Evolutionary conservation across 2,888 invertebrate species (phyloP).

Genomic region (Homarus gammarus): DNA sequence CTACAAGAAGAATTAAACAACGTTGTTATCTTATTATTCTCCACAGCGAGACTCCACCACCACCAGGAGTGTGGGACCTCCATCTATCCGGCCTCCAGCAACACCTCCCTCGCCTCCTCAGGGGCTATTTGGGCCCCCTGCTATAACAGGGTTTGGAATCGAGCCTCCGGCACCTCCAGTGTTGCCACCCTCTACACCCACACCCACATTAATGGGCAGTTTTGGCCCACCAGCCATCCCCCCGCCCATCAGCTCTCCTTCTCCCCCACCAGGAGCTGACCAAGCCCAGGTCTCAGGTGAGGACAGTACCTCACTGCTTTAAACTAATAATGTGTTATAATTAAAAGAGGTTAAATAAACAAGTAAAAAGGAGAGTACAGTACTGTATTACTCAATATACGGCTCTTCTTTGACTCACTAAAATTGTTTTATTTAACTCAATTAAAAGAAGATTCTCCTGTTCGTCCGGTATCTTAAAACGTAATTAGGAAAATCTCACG

Average conservation of each 20-base stretch:
- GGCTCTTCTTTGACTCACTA: too few relatives aligned
- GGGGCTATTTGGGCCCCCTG: neutral
- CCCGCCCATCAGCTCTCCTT: constrained; percentile 46
- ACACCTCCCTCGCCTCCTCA: neutral
- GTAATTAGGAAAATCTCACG: too few relatives aligned
- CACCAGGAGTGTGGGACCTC: neutral
- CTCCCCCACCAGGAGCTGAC: constrained; percentile 66
- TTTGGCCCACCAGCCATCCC: constrained; percentile 55
- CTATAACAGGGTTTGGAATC: neutral
- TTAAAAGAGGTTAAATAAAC: too few relatives aligned
- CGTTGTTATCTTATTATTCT: too few relatives aligned
- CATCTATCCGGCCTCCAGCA: constrained; percentile 16
- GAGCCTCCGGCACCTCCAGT: constrained; percentile 36
- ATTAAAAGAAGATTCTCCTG: too few relatives aligned
- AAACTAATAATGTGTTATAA: too few relatives aligned
- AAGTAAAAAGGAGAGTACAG: too few relatives aligned
- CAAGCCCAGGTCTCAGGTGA: constrained; percentile 65
- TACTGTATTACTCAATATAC: too few relatives aligned
- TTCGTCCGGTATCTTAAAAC: too few relatives aligned
- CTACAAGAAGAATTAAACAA: too few relatives aligned
- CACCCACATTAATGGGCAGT: constrained; percentile 1
- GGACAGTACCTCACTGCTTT: too few relatives aligned
- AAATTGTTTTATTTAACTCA: too few relatives aligned
- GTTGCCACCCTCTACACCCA: constrained; percentile 20
- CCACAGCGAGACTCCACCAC: neutral